Conservation (phyloP, 1,140 invertebrate genomes). For the Leguminivora glycinivorella region DNA sequence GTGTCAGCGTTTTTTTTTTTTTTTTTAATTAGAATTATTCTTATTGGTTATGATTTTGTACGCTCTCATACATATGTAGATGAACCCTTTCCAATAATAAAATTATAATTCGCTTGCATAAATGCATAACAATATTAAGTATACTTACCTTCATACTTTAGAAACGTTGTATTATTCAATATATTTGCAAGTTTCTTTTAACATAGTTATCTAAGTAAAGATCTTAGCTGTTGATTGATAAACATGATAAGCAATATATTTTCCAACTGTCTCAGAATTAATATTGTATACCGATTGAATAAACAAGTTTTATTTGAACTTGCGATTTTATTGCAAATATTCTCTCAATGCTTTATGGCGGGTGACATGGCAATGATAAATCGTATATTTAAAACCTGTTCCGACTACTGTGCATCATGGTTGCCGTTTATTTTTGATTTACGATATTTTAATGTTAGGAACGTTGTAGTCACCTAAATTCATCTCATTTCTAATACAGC, state of each 20-base stretch:
- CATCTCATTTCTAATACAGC: neutral
- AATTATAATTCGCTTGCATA: neutral
- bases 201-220: neutral
- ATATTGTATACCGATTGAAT: neutral
- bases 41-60: neutral
- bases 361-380: constrained; percentile 3
- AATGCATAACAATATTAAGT: too few relatives aligned
- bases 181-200: too few relatives aligned
- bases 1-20: too few relatives aligned
- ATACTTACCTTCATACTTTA: too few relatives aligned
- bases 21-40: neutral
- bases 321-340: constrained; percentile 14
- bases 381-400: constrained; percentile 1
- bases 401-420: neutral
- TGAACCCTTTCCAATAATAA: neutral
- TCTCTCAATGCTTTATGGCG: neutral
- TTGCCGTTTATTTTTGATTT: neutral
- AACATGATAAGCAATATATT: neutral
- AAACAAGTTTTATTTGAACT: constrained; percentile 3
- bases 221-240: neutral
- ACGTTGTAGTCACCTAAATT: neutral
- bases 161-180: too few relatives aligned
- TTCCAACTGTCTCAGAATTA: neutral
- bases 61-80: neutral
- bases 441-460: neutral